Base-by-base conservation (phyloP, 2,888 invertebrate species). In the Dolichomitus sp. region DNA sequence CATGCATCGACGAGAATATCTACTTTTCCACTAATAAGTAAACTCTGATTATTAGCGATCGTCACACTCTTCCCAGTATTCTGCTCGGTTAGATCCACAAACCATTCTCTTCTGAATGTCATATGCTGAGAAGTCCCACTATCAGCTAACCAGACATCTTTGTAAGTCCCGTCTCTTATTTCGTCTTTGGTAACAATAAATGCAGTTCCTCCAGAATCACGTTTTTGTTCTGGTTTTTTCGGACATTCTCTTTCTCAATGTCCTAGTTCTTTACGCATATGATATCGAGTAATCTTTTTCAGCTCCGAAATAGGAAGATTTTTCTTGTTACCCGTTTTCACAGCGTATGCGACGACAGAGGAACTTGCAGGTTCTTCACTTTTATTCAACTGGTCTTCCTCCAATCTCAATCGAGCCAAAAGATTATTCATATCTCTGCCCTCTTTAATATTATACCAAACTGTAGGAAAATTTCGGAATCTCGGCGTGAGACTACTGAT, bases 401-500 rank as follows among this genome's bases (percentile, higher is more conserved):
- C 54, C 9, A 68, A 74, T 27, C 54, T 57, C 27, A 83, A 30
- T 11, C 75, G 69, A 17, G 70, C 63, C 23, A 83, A 30, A 4
- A 83, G 59, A 48, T 66, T 83, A 61, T 75, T 83, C 4, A 80
- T 54, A 48, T 1, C 76, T 80, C 57, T n/a, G n/a, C n/a, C n/a
- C n/a, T 83, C 79, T 66, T 37, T 65, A 11, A 81, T 81, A n/a
- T 75, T 76, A 9, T 80, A 83, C 83, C 80, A 80, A 1, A 83
- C 80, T 2, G 73, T 83, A 30, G 76, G 75, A 19, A 78, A 78
- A 77, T 82, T 73, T 48, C 75, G 74, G 45, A 74, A 82, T 45
- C 63, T 37, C 17, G 59, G 37, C 12, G 82, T 78, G 6, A 79
- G 50, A 4, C 79, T 75, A n/a, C 82, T 79, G 33, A 82, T 48